Base-by-base conservation (phyloP, 1,140 invertebrate species). In the Drosophila ironensis region DNA sequence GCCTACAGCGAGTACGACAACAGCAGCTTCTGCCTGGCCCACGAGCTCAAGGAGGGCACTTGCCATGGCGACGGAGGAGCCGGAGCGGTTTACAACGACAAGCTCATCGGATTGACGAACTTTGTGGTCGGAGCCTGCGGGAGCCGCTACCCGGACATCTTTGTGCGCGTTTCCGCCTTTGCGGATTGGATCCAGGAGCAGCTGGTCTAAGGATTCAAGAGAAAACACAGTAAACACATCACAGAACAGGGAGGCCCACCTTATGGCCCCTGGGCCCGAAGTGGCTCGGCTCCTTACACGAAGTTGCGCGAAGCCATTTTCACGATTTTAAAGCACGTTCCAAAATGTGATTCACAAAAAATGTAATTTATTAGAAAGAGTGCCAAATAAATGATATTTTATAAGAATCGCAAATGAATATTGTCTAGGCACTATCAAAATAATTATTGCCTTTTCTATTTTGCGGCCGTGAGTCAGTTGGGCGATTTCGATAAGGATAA, bases 111-210 rank as follows among this genome's bases (percentile, higher is more conserved):
- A 0, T 6, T 89, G 3, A 71, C 61, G 33, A 82, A 78, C 22
- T 89, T 89, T 19, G 73, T 89, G 28, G 77, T 89, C 2, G 88
- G 88, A 1, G 76, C 87, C 17, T 89, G 88, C 6, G 88, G 88
- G 0, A 87, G 87, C 5, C 78, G 84, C 1, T 89, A 88, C 38
- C 87, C 88, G 1, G 84, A 89, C 44, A 76, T 89, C 4, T 89
- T 87, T 25, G 68, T 73, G 0, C 75, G 54, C 19, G 25, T 75
- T 9, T 16, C 77, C 8, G 48, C 72, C 40, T 89, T 63, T 41
- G 4, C 38, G 0, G 24, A 44, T 0, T 89, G 88, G 88, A 57
- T 89, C 7, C 42, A 80, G 4, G n/a, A 70, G 27, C 78, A 86
- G 40, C 17, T 74, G 0, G 38, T 11, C 14, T 81, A 59, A 14